Evolutionary conservation across 1,140 invertebrate genomes (phyloP), one percentile per base, ranked within the genome.

Genomic region (Trachelipus rathkii): DNA sequence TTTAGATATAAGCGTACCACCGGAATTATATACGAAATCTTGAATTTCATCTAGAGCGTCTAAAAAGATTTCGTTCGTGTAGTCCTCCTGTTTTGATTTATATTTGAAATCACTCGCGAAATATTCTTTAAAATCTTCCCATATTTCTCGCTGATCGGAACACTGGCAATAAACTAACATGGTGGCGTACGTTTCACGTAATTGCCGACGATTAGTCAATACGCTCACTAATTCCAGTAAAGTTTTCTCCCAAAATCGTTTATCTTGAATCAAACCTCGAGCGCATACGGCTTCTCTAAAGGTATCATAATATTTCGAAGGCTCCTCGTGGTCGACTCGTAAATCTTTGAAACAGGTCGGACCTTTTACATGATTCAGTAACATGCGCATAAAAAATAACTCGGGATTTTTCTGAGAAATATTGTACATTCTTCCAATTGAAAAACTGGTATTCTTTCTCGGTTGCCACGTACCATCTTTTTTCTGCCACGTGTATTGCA

Each of bases 121-220:
- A 60, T 60, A 60, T 13, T 60, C 50, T 19, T 60, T 60, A 60
- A 60, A 60, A 60, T 60, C 50, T 60, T 60, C 50, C 50, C 50
- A 60, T 60, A 60, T 8, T 3, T 60, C 8, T 4, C 11, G 1
- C 50, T 60, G 50, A 19, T 60, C 50, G 1, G 11, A 13, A 15
- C 11, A 19, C 8, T 60, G 2, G 50, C 50, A 60, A 8, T 4
- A 60, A 13, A 60, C 50, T 8, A 60, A 60, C 50, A 60, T 60
- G 1, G 50, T 4, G 3, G 19, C 50, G 50, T 60, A 60, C 19
- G 50, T 60, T 8, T 8, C 8, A 2, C 50, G 19, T 8, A 60
- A 60, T 60, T 60, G 2, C 1, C 11, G 11, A 15, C 50, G 11
- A 19, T 60, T 8, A 8, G 2, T 60, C 8, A 8, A 4, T 4